phyloP scores from a whole-genome alignment of 2,888 invertebrate genomes.

The Cacoxenus indagator region DNA sequence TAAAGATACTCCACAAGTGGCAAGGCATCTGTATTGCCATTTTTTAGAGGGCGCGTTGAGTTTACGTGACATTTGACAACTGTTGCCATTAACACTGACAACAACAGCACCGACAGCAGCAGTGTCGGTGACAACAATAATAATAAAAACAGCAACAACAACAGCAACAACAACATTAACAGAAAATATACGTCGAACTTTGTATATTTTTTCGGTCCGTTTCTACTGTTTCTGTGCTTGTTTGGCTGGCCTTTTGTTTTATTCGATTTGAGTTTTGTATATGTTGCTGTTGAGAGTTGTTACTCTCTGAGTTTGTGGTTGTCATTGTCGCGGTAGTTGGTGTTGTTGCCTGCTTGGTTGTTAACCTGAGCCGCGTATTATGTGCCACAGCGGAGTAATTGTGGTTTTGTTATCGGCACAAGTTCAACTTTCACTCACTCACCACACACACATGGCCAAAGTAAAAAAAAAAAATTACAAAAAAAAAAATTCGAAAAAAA shows the following conservation, averaged over 20 bases:
- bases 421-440: neutral
- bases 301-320: neutral
- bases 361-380: conserved; percentile 13
- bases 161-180: neutral
- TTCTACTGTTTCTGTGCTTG: conserved; percentile 61
- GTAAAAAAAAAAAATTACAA: neutral
- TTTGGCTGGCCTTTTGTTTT: conserved; percentile 64
- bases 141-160: neutral
- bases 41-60: neutral
- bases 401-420: neutral
- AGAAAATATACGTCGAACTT: neutral
- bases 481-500: neutral
- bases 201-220: conserved; percentile 39
- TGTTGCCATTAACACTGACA: conserved; percentile 64
- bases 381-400: conserved; percentile 17
- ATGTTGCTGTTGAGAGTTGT: no score
- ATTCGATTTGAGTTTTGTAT: conserved; percentile 50
- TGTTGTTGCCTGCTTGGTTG: neutral
- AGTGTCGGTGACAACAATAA: neutral
- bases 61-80: conserved; percentile 46
- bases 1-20: neutral
- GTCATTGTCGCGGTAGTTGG: neutral
- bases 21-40: neutral
- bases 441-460: neutral
- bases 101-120: conserved; percentile 45